Evolutionary conservation across 2,113 vertebrate species (phyloP).

Genomic region (Saccopteryx bilineata): DNA sequence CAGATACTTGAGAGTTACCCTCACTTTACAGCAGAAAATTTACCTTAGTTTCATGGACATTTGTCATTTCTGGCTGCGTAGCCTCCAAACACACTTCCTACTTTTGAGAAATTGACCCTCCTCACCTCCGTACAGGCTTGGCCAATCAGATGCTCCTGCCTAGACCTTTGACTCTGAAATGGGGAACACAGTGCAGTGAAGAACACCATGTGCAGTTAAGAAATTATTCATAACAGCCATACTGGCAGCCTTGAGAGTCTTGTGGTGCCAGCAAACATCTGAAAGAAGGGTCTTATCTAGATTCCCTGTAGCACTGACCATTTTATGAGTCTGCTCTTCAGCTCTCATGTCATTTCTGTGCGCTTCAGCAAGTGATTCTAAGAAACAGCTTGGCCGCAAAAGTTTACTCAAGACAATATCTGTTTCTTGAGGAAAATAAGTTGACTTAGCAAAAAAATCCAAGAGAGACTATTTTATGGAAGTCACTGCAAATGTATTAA

Average conservation of each 20-base stretch:
- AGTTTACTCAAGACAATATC: neutral
- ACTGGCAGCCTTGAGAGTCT: neutral
- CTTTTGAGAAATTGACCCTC: neutral
- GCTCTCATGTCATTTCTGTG: neutral
- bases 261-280: neutral
- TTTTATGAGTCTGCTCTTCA: neutral
- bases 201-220: neutral
- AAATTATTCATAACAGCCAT: neutral
- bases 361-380: neutral
- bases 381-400: neutral
- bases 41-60: neutral
- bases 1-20: neutral
- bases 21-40: neutral
- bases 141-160: neutral
- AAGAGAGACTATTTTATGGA: neutral
- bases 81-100: neutral
- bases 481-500: neutral
- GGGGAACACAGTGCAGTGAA: neutral
- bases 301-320: neutral
- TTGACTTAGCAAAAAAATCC: neutral
- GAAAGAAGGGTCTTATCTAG: neutral
- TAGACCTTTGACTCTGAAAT: neutral
- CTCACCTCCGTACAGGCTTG: neutral
- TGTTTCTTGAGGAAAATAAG: neutral
- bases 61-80: neutral